phyloP scores from a whole-genome alignment of 1,140 invertebrate species.

The Zeugodacus cucurbitae region DNA sequence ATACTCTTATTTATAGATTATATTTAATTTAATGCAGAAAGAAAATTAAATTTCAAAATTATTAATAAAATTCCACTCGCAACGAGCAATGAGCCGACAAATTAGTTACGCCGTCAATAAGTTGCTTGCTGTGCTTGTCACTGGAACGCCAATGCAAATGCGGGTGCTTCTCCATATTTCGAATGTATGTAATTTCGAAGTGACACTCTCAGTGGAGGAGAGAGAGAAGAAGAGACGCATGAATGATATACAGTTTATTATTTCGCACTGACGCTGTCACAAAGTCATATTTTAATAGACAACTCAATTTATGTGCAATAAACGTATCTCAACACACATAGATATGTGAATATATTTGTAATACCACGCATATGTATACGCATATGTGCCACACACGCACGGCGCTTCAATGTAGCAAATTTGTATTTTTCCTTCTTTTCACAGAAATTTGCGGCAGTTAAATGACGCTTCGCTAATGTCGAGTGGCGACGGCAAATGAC shows the following conservation, averaged over 20 bases:
- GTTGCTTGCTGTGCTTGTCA: neutral
- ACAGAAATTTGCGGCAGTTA: conserved; percentile 25
- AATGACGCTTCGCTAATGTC: conserved; percentile 34
- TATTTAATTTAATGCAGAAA: neutral
- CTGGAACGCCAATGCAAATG: neutral
- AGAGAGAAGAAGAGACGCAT: neutral
- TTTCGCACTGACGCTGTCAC: neutral
- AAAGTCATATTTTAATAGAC: conserved; percentile 24
- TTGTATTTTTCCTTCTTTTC: neutral
- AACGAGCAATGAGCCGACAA: neutral
- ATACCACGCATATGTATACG: too few species aligned
- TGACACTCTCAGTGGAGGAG: neutral
- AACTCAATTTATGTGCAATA: neutral
- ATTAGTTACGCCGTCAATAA: neutral
- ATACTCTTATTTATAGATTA: neutral
- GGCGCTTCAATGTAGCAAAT: neutral
- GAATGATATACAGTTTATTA: neutral
- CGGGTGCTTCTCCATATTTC: neutral
- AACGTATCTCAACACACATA: too few species aligned
- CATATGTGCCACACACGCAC: neutral
- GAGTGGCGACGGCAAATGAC: conserved; percentile 24
- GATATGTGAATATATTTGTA: too few species aligned
- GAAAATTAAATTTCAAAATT: neutral
- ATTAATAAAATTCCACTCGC: neutral
- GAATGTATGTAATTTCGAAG: neutral